phyloP scores from a whole-genome alignment of 1,140 invertebrate species.

The Ooceraea biroi region DNA sequence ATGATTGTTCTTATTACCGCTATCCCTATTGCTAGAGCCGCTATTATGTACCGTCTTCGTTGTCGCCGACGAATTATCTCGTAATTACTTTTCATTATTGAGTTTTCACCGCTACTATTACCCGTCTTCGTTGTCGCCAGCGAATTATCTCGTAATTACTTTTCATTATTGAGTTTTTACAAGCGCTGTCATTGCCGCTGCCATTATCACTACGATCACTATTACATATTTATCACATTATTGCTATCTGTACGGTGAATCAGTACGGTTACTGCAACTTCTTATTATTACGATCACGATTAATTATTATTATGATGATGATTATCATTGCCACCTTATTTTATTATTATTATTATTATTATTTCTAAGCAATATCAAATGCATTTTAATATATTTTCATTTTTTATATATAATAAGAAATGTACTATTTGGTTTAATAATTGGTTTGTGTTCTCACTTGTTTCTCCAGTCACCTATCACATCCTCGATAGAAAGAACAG shows the following conservation, averaged over 20 bases:
- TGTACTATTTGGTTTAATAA: conserved; percentile 87
- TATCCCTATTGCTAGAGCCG: conserved; percentile 17
- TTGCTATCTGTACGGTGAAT: conserved; percentile 37
- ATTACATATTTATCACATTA: conserved; percentile 38
- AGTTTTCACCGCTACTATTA: conserved; percentile 33
- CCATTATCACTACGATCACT: conserved; percentile 50
- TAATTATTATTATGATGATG: conserved; percentile 85
- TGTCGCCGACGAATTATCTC: conserved; percentile 47
- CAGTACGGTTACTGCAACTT: conserved; percentile 36
- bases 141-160: conserved; percentile 44
- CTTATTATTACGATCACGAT: conserved; percentile 79
- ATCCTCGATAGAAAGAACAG: conserved; percentile 73
- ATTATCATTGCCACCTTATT: conserved; percentile 80
- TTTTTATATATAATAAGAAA: conserved; percentile 86
- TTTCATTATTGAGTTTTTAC: conserved; percentile 42
- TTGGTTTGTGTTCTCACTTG: conserved; percentile 83
- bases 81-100: conserved; percentile 33
- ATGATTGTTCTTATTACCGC: conserved; percentile 35
- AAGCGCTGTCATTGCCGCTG: conserved; percentile 32
- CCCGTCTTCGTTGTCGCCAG: conserved; percentile 34
- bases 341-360: conserved; percentile 82
- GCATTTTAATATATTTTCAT: conserved; percentile 87
- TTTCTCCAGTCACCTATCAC: conserved; percentile 81
- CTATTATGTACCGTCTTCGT: conserved; percentile 31
- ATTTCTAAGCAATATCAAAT: conserved; percentile 85